Conservation (phyloP, 2,113 vertebrate species). For the zebrafish (Danio rerio) region GRCz12tu NC_133176.1:5714501-5715000, state of each 20-base stretch:
- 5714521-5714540: background rate
- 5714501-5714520: background rate
- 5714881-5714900: slow-evolving; percentile 41
- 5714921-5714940: slow-evolving; percentile 37
- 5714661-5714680: background rate
- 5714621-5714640: background rate
- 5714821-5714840: slow-evolving; percentile 49
- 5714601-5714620: background rate
- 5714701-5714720: slow-evolving; percentile 62
- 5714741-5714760: slow-evolving; percentile 33
- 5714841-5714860: slow-evolving; percentile 36
- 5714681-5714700: slow-evolving; percentile 57
- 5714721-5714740: slow-evolving; percentile 45
- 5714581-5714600: background rate
- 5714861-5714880: slow-evolving; percentile 18
- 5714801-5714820: slow-evolving; percentile 55
- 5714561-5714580: slow-evolving; percentile 28
- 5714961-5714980: slow-evolving; percentile 44
- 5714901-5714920: slow-evolving; percentile 41
- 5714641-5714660: background rate
- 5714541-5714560: slow-evolving; percentile 15
- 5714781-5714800: slow-evolving; percentile 57
- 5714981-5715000: slow-evolving; percentile 1
- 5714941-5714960: slow-evolving; percentile 22
- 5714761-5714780: slow-evolving; percentile 58